Percentiles rank a stretch among this genome's conserved stretches.
Evolutionary conservation across 1,140 invertebrate genomes (phyloP).

Genomic region (Octopus sinensis): DNA sequence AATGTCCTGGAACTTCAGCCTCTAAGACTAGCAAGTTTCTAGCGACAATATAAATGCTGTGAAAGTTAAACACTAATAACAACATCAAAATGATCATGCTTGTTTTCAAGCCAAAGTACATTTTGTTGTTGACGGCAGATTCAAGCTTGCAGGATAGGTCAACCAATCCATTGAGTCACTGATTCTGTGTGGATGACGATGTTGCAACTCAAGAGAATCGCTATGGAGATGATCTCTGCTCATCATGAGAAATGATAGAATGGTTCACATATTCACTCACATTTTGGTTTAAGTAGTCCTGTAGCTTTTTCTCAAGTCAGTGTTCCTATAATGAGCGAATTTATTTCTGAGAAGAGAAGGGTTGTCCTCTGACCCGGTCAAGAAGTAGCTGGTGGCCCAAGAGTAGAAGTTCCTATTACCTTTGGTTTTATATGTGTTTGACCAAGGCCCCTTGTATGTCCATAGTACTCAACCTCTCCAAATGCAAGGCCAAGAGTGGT

Average conservation of each 20-base stretch:
- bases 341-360: not conserved
- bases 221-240: not conserved
- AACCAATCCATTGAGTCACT: not conserved
- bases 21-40: too few species aligned
- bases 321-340: too few species aligned
- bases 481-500: not conserved
- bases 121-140: not conserved
- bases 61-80: not conserved
- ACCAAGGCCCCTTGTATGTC: not conserved
- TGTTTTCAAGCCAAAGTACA: not conserved
- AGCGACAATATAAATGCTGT: too few species aligned
- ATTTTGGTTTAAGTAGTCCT: conserved; percentile 7
- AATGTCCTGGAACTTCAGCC: too few species aligned
- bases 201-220: not conserved
- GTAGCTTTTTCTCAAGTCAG: not conserved
- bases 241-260: not conserved
- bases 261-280: not conserved
- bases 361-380: conserved; percentile 15
- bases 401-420: conserved; percentile 12
- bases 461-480: not conserved
- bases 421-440: conserved; percentile 12
- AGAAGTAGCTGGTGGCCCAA: conserved; percentile 15
- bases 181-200: not conserved
- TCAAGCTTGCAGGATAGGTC: not conserved
- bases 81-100: not conserved